Base-by-base conservation (phyloP, 2,888 invertebrate genomes). In the Electrophaes corylata region DNA sequence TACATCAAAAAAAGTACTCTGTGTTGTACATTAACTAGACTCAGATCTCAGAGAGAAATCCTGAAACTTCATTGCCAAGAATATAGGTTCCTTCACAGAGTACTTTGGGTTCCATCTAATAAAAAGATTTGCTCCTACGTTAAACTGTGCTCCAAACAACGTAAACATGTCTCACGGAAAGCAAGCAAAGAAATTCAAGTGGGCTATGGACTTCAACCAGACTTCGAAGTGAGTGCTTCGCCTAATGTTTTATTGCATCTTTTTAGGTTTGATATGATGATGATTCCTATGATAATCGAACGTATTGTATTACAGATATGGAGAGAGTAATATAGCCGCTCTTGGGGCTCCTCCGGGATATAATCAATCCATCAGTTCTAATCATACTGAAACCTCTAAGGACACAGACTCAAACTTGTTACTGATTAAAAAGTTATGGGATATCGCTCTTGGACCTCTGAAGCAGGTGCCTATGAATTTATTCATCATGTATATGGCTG, bases 401-500 rank as follows among this genome's bases (percentile, higher is more conserved):
- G 98, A 98, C 75, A 94, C 95, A 0, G 97, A 97, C 80, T 94
- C 96, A 0, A 96, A 96, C 83, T 94, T 96, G 73, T 92, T 98
- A 51, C 95, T 98, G 66, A 96, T 97, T 6, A 98, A 98, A 82
- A 97, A 98, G 81, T 96, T 98, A 48, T 99, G 99, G 99, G 99
- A 99, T 80, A 93, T 99, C 49, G 99, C 99, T 0, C 86, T 99
- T 14, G 98, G 97, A 0, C 99, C 99, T 2, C 84, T 99, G 29
- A 99, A 99, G 84, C 98, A 97, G 92, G 97, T 97, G 67, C 99
- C 99, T 0, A 99, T 99, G 99, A 99, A 99, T 87, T 92, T 99
- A 62, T 98, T 99, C 83, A 98, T 99, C 60, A 99, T 99, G 98
- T 99, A 99, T 88, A 99, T 99, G 99, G 98, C 99, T 51, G 99